Evolutionary conservation across 2,113 vertebrate genomes (phyloP).

Genomic region (Ailuropoda melanoleuca): DNA sequence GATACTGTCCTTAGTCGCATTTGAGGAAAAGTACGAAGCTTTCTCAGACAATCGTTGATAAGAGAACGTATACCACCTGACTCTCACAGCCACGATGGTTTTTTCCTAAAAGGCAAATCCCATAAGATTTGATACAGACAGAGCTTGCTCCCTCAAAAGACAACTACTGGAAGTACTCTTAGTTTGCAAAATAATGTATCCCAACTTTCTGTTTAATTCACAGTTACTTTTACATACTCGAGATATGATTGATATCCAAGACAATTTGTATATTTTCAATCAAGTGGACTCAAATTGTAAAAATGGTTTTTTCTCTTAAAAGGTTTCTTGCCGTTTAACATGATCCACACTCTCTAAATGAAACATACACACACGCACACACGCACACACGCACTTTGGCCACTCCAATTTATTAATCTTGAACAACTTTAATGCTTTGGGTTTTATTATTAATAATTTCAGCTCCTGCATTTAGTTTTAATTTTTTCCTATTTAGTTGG

Average conservation of each 20-base stretch:
- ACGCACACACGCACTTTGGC: background rate
- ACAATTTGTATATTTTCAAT: background rate
- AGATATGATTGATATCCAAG: background rate
- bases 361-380: background rate
- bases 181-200: background rate
- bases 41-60: background rate
- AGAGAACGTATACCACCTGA: background rate
- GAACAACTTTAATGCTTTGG: background rate
- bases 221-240: background rate
- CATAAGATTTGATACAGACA: background rate
- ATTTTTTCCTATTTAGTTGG: background rate
- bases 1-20: background rate
- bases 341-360: background rate
- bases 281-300: background rate
- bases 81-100: background rate
- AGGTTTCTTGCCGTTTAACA: background rate
- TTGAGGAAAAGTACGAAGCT: background rate
- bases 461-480: background rate
- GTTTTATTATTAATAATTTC: background rate
- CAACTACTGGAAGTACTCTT: background rate
- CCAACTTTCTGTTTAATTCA: background rate
- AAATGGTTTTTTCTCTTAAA: background rate
- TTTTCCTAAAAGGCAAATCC: background rate
- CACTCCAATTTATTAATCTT: background rate
- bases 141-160: background rate